Evolutionary conservation across 1,140 invertebrate genomes (phyloP), one percentile per base, ranked within the genome.

Genomic region (Spodoptera litura): DNA sequence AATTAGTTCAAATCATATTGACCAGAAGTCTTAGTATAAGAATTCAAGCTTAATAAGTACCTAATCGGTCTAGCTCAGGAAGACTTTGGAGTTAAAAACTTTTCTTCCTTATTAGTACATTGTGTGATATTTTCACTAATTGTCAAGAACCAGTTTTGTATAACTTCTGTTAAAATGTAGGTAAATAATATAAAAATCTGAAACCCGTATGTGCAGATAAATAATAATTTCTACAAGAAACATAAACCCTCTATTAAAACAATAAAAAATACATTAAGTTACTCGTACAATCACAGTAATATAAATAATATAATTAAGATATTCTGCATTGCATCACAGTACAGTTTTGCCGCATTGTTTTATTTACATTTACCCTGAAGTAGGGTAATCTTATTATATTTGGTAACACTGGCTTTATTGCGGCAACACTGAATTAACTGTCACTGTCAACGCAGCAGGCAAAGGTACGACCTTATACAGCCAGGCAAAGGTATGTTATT

Each of bases 281-380:
- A 72, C 53, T 72, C 27, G 49, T 56, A 72, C 52, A 53, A 72
- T 72, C 70, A 72, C 70, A 72, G 70, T 56, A 72, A 72, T 72
- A 72, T 44, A 44, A 44, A 44, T 44, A 56, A 72, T 61, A 61
- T 70, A 52, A 70, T 53, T 70, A 53, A 53, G 66, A 64, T 38
- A 31, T 15, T 49, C 6, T 52, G 20, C 20, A 68, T 25, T 11
- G 38, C 38, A 52, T 53, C 25, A 52, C 27, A 61, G 11, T 20
- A 15, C 53, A 44, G 27, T 35, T 13, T 70, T 53, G 25, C 66
- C 62, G 49, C 15, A 49, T 20, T 20, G 20, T 49, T 52, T 52
- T 44, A 31, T 44, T 64, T 9, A 64, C 9, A 70, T 51, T 49
- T 66, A 52, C 20, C 49, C 44, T 25, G 49, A 70, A 11, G 51